Conservation (phyloP, 1,140 invertebrate genomes). For the Drosophila melanogaster region DNA sequence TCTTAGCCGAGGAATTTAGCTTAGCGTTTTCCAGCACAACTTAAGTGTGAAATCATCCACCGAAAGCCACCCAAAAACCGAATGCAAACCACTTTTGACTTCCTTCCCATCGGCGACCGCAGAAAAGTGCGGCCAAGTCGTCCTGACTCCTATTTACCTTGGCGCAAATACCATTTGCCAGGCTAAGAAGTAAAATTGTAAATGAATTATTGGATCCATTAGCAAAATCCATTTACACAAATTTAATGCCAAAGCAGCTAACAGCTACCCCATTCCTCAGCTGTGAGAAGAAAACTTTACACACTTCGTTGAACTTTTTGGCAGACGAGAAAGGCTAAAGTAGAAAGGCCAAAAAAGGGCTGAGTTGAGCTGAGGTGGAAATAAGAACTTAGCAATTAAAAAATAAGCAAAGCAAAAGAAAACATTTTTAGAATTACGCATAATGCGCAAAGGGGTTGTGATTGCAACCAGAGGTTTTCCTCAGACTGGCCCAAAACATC, state of each 20-base stretch:
- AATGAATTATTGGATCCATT: constrained; percentile 84
- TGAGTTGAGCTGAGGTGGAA: background rate
- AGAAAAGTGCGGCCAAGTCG: constrained; percentile 66
- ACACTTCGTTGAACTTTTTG: constrained; percentile 78
- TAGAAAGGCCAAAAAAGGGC: too few relatives aligned
- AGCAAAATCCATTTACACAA: constrained; percentile 84
- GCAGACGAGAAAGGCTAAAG: constrained; percentile 20
- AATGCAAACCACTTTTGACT: constrained; percentile 7
- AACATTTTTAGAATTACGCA: constrained; percentile 10
- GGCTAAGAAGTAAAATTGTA: constrained; percentile 77
- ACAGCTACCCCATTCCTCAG: background rate
- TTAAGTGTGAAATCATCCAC: constrained; percentile 7
- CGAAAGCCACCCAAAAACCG: constrained; percentile 4
- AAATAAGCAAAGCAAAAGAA: background rate
- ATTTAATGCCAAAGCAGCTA: constrained; percentile 78
- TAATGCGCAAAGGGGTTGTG: constrained; percentile 70
- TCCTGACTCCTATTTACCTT: constrained; percentile 71
- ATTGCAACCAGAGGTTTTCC: constrained; percentile 24
- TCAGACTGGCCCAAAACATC: constrained; percentile 3
- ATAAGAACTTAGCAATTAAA: background rate
- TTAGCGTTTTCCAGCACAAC: too few relatives aligned
- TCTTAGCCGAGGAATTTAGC: background rate
- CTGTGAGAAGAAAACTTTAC: constrained; percentile 61
- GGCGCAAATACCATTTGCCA: constrained; percentile 74
- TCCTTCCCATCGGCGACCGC: constrained; percentile 41